Percentiles rank a stretch among this genome's conserved stretches.
Conservation (phyloP, 2,113 vertebrate genomes). For the Pantherophis guttatus region DNA sequence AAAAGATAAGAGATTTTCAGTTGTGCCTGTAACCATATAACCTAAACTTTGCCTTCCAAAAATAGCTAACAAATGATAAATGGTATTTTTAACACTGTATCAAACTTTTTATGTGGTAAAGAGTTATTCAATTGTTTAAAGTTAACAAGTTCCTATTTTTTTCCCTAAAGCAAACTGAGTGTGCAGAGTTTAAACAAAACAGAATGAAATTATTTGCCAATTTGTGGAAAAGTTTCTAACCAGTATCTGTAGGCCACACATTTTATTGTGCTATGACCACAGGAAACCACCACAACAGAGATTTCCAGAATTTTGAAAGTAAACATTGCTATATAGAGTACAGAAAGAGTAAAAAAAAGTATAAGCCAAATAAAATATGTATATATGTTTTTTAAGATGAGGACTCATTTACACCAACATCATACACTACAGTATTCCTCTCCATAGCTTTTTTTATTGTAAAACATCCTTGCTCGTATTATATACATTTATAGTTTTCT, state of each 20-base stretch:
- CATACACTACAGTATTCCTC: neutral
- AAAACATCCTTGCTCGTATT: no score
- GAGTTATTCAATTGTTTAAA: neutral
- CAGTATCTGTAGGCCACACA: neutral
- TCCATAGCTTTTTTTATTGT: no score
- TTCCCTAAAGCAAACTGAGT: neutral
- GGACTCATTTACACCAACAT: neutral
- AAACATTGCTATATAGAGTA: neutral
- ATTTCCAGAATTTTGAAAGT: neutral
- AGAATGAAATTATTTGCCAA: neutral
- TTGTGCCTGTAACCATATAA: neutral
- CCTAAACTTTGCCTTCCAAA: neutral
- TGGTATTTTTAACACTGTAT: neutral
- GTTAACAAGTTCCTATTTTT: neutral
- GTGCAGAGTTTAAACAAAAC: neutral
- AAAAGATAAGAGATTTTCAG: neutral
- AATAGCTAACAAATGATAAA: neutral
- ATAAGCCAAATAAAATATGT: no score
- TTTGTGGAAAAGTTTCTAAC: neutral
- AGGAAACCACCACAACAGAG: neutral
- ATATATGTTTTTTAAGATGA: no score
- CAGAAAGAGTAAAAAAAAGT: no score
- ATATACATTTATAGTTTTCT: no score
- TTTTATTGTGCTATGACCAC: neutral
- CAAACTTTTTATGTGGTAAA: slow-evolving; percentile 14